Percentiles rank a stretch among this genome's conserved stretches.
Conservation (phyloP, 2,888 invertebrate species). For the Caprella mutica region DNA sequence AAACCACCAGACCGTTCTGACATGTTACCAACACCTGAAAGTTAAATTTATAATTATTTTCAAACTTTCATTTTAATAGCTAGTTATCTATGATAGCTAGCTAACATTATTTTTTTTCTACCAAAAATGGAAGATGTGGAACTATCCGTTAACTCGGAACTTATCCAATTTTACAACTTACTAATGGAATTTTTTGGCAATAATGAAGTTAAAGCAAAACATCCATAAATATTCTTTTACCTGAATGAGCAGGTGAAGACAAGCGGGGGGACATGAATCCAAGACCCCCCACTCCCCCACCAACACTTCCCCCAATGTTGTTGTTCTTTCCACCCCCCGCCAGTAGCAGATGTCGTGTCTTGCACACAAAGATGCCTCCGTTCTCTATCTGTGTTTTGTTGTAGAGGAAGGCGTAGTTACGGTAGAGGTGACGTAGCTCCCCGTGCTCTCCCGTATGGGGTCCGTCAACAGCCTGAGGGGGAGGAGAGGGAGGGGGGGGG, state of each 20-base stretch:
- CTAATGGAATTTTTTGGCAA: no score
- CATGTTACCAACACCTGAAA: no score
- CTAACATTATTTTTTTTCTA: no score
- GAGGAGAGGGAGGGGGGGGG: no score
- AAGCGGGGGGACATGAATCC: conserved; percentile 91
- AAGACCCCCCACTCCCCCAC: conserved; percentile 24
- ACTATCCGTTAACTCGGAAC: no score
- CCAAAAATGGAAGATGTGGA: no score
- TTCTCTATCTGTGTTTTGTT: conserved; percentile 93
- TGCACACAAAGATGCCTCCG: conserved; percentile 96
- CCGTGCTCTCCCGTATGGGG: conserved; percentile 65
- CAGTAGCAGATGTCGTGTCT: conserved; percentile 80
- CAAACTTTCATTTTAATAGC: no score
- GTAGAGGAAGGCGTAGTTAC: conserved; percentile 89
- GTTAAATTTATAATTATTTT: no score
- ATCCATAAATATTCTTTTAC: no score
- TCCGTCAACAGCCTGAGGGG: conserved; percentile 80
- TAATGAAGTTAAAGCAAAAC: no score
- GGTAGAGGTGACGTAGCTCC: conserved; percentile 91
- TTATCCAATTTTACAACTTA: no score
- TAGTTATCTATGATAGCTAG: no score
- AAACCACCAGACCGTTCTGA: conserved; percentile 37
- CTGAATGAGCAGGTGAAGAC: conserved; percentile 81
- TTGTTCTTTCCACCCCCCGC: conserved; percentile 64
- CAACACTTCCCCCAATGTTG: conserved; percentile 41